Base-by-base conservation (phyloP, 1,140 invertebrate species). In the Brachionus rubens region DNA sequence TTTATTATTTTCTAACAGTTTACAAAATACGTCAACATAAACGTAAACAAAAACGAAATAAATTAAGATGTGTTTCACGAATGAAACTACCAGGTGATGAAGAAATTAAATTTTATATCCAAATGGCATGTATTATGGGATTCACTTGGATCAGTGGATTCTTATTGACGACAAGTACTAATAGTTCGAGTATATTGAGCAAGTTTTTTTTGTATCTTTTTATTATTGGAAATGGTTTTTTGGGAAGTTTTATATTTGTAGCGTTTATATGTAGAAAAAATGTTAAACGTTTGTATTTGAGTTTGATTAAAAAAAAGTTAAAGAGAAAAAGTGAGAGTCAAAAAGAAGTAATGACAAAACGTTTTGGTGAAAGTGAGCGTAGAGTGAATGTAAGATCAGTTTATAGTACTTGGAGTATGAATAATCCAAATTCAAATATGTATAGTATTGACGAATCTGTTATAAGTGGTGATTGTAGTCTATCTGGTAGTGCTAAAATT, bases 21-120 rank as follows among this genome's bases (percentile, higher is more conserved):
- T 79, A 84, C 24, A 86, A 88, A 81, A 88, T 89, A 67, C 62
- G 83, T 79, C 24, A 83, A 84, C 10, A 86, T 87, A 21, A 78
- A 77, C 9, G 78, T 78, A 70, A 76, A 78, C 2, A 75, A 79
- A 5, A 77, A 78, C 3, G 78, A 78, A 21, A 76, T 19, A 62
- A 48, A 26, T 76, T 76, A 28, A 28, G 75, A 21, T n/a, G 54
- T 12, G 56, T 59, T 43, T 46, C 40, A 33, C 21, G 41, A 14
- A 47, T 24, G n/a, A 46, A 43, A 40, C 28, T 76, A n/a, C 75
- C 80, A 19, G 83, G 76, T 5, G 80, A 82, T 36, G 79, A 81
- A 43, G 84, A 87, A 79, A 83, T 86, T 75, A 85, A 87, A 68
- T 81, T 89, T 14, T 89, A 89, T 80, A 79, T 88, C 30, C 82